These are phyloP conservation scores for Bettongia penicillata DNA, from an alignment of 2,113 vertebrate species.

Conservation along the genomic window DNA sequence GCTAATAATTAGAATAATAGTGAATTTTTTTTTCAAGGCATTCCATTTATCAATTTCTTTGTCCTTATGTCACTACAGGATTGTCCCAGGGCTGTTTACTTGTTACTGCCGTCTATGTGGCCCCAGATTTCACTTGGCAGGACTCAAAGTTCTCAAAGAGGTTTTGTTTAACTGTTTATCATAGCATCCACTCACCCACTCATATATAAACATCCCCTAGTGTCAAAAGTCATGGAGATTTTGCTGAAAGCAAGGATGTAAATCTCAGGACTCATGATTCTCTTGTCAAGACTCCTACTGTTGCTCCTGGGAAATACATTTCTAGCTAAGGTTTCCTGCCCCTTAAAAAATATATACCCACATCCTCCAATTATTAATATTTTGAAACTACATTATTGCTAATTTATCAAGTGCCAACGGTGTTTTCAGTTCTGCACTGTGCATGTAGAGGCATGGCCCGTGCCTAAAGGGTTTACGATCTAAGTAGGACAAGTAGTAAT, in stretches of 20 bases:
- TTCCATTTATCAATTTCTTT: background rate
- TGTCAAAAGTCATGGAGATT: background rate
- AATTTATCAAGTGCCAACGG: constrained; percentile 12
- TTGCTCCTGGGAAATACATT: constrained; percentile 26
- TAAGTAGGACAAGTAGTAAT: constrained; percentile 64
- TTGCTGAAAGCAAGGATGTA: background rate
- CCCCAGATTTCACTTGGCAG: constrained; percentile 12
- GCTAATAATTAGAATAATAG: constrained; percentile 8
- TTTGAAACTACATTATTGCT: constrained; percentile 4
- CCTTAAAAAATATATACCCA: constrained; percentile 21
- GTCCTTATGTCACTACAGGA: background rate
- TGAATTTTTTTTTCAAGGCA: background rate
- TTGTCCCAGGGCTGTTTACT: background rate
- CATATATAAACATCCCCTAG: background rate
- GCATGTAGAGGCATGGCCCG: constrained; percentile 60
- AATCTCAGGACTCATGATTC: background rate
- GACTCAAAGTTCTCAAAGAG: background rate
- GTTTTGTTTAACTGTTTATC: background rate
- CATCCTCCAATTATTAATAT: constrained; percentile 32
- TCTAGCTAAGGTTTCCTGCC: background rate
- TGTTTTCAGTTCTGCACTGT: constrained; percentile 21
- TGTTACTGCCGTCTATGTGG: background rate
- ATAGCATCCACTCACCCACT: background rate
- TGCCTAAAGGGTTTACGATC: constrained; percentile 60
- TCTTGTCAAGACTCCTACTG: background rate